Conservation (phyloP, 2,797 vertebrate genomes). For the Euphonia xanthogaster region DNA sequence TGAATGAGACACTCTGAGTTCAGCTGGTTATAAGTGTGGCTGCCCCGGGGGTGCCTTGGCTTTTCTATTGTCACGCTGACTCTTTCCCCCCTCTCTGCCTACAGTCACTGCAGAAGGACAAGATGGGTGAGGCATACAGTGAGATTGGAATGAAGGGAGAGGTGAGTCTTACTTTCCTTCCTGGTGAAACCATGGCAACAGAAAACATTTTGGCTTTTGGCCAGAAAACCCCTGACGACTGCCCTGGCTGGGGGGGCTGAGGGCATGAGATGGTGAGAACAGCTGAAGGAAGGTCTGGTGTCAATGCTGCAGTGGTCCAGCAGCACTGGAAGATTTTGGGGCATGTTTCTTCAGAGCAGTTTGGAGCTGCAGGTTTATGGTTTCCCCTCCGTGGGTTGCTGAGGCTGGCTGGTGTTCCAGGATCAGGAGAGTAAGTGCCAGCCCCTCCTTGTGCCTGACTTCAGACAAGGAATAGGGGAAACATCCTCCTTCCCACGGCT, state of each 20-base stretch:
- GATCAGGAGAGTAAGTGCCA: neutral
- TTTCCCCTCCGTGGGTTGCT: rapidly evolving
- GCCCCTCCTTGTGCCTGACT: neutral
- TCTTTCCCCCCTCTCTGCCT: neutral
- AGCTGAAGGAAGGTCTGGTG: neutral
- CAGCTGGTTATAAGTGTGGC: neutral
- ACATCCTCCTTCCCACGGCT: neutral
- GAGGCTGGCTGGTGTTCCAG: neutral
- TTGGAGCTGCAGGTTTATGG: neutral
- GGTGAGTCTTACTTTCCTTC: constrained; percentile 50
- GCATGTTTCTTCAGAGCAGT: neutral
- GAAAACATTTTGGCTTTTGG: neutral
- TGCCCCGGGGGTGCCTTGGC: neutral
- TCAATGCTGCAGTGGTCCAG: neutral
- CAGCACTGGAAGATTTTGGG: neutral
- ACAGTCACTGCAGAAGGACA: constrained; percentile 77
- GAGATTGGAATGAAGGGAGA: constrained; percentile 76
- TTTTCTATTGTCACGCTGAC: neutral
- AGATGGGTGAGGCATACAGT: constrained; percentile 79
- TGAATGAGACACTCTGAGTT: neutral
- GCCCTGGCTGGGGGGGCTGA: neutral
- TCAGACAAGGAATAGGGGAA: neutral
- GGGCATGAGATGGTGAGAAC: neutral
- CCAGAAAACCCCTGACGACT: neutral
- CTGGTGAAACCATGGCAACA: neutral